Evolutionary conservation across 30 jellyfish, hydroid and myxozoan species (phyloP), one percentile per base, ranked within the genome.

Genomic region (Rhopilema esculentum): DNA sequence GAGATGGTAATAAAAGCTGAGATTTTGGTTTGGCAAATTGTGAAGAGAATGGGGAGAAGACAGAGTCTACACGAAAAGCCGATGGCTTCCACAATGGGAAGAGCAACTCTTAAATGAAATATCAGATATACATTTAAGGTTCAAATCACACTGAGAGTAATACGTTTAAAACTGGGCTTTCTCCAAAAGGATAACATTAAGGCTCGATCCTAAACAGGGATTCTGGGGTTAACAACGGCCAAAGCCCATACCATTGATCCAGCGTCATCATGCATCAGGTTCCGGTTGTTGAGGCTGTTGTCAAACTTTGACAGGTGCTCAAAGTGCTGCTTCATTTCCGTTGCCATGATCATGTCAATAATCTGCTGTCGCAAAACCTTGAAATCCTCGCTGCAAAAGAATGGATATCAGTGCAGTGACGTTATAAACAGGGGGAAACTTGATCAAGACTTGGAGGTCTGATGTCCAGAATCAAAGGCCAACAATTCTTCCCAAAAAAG

Each of bases 311-410:
- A 90, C 40, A 94, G 77, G 80, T 94, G 98, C 67, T 94, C 98
- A 64, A 94, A 94, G 79, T 94, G 98, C 78, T 94, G 98, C 62
- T 94, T 94, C 98, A 94, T 94, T 26, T 94, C 98, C 0, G 98
- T 94, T 1, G 98, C 98, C 98, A 94, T 94, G 21, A 94, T 90
- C 98, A 94, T 94, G 83, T 94, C 98, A 4, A 94, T 94, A n/a
- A 94, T 77, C 26, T 97, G 88, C 77, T 94, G 98, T 23, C 98
- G 97, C 24, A 94, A 49, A 28, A 80, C 72, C 72, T 88, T 89
- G 81, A 88, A 94, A 51, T 94, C 98, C 50, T 94, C 98, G 18
- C 98, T 94, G 71, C 6, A 72, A 85, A 52, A 24, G 8, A 71
- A 53, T n/a, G n/a, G n/a, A n/a, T n/a, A n/a, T n/a, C n/a, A n/a